Evolutionary conservation across 1,140 invertebrate genomes (phyloP), one percentile per base, ranked within the genome.

Genomic region (Xylocopa sonorina): DNA sequence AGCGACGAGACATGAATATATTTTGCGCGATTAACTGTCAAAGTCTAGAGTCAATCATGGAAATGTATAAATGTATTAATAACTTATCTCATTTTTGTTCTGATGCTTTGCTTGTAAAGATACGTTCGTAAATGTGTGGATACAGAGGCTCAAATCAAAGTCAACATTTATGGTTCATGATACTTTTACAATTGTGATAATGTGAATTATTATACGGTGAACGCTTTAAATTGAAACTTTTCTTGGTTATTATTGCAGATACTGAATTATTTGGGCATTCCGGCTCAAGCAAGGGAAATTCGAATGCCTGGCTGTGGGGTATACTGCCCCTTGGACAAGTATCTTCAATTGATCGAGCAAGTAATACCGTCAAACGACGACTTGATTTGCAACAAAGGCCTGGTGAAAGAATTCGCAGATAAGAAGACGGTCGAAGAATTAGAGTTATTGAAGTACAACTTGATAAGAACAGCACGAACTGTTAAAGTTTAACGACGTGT

Each of bases 301-400:
- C 91, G 76, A 14, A 87, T 95, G 27, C 95, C 94, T n/a, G 94
- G 94, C 18, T 96, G 95, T 88, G 90, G 92, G 2, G 82, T 86
- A 29, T 89, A 94, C 53, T 96, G 95, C 82, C 94, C 94, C 2
- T 82, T 96, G 53, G 85, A 92, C 1, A 67, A 77, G 1, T 89
- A 83, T 12, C 41, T 81, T 0, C 7, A 68, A 18, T 18, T 89
- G 10, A 78, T 58, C 10, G 46, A 58, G 16, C n/a, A 85, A 9
- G 32, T 88, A 0, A 82, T 83, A 16, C 87, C 88, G 0, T 66
- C 77, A 0, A 75, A 88, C 9, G 55, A 82, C 0, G 88, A 89
- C 14, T 7, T 89, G 27, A n/a, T 75, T 29, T 89, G 88, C 27
- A 46, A 86, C 0, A 86, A 86, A 24, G 34, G 66, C 0, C 5